Evolutionary conservation across 2,113 vertebrate genomes (phyloP), one percentile per base, ranked within the genome.

Genomic region (Tiliqua scincoides): DNA sequence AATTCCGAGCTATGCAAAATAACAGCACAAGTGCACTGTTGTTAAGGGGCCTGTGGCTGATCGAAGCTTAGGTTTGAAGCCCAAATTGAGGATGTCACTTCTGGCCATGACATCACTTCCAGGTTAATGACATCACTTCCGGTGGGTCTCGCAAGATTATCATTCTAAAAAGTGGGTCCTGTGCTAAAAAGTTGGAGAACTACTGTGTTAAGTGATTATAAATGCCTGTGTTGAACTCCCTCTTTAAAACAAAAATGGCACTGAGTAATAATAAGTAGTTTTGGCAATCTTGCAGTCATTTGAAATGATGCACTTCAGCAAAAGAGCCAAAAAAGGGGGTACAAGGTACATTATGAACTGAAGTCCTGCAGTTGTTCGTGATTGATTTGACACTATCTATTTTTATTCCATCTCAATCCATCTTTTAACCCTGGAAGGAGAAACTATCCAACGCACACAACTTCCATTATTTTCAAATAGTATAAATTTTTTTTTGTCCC

Each of bases 321-420:
- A 94, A 89, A 87, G 35, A 87, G 6, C 37, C 62, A n/a, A 87
- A 68, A 92, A 89, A 1, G 8, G 8, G 43, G 1, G 0, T 80
- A 71, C 75, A 85, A 65, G 87, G 63, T 43, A 79, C 52, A 87
- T 92, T 57, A 79, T 90, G 88, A 93, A 89, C 52, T 27, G 86
- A 80, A 90, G 62, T 27, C 59, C 79, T 86, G 82, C 59, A 75
- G 67, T 63, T n/a, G 35, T 70, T 48, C 0, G 0, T 76, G 86
- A 93, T 84, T 48, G 76, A 83, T 83, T 70, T 89, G 83, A 92
- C 85, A 87, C 68, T 30, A 79, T 52, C 21, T 67, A 72, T 83
- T 91, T 88, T 90, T 79, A n/a, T 83, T 77, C 57, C 59, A 37
- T 81, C 76, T 59, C 17, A 32, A 27, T 84, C 63, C 17, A 68